Conservation (phyloP, 2,113 vertebrate genomes). For the Jaculus jaculus region DNA sequence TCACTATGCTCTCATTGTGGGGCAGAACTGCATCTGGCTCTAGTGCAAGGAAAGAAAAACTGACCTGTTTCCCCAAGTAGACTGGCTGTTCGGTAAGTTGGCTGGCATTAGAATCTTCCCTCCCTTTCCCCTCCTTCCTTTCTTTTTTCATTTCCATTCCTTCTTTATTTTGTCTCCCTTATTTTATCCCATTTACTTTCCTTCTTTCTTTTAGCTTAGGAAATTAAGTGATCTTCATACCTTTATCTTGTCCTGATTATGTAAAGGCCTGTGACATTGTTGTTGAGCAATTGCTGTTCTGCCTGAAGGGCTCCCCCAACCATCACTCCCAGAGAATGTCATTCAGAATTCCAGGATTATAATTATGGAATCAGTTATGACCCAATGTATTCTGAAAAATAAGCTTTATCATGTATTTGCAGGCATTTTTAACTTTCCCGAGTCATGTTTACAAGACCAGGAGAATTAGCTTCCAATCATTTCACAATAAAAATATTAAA, state of each 20-base stretch:
- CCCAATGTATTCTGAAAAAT: background rate
- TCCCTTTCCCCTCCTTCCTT: background rate
- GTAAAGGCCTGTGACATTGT: background rate
- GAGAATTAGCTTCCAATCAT: background rate
- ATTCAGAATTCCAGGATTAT: background rate
- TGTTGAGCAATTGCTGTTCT: background rate
- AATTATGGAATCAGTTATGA: background rate
- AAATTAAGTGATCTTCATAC: background rate
- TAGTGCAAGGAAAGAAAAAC: background rate
- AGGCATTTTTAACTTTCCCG: background rate
- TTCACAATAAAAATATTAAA: slow-evolving; percentile 1
- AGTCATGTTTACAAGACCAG: slow-evolving; percentile 25
- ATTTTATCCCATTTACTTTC: background rate
- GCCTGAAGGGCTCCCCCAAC: accelerated
- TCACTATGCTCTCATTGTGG: background rate
- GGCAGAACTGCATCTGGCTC: background rate
- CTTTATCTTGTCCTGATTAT: background rate
- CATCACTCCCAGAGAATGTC: background rate
- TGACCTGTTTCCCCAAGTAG: background rate
- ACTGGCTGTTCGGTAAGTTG: background rate
- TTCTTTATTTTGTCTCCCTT: background rate
- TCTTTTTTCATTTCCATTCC: background rate
- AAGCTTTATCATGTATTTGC: background rate
- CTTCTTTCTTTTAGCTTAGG: background rate
- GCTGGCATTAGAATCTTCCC: background rate